Evolutionary conservation across 2,797 vertebrate genomes (phyloP).

Genomic region (Distichodus sexfasciatus): DNA sequence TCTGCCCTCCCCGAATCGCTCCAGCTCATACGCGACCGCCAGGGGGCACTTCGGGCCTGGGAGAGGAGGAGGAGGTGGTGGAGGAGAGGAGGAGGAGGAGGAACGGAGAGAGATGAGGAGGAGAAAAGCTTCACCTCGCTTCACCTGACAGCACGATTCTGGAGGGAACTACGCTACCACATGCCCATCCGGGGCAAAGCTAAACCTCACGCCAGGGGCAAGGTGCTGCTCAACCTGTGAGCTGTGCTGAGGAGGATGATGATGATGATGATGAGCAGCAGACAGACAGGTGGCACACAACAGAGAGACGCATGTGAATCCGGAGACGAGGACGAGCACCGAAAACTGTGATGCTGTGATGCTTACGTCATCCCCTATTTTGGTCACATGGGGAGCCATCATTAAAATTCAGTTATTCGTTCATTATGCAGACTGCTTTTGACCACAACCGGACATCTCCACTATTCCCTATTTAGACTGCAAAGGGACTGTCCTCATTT

Average conservation of each 20-base stretch:
- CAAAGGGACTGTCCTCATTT: too few species aligned
- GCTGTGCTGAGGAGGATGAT: neutral
- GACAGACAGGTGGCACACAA: neutral
- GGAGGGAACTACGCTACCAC: slow-evolving; percentile 87
- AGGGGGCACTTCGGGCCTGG: slow-evolving; percentile 79
- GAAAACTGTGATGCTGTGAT: too few species aligned
- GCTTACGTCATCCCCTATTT: too few species aligned
- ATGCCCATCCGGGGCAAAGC: slow-evolving; percentile 82
- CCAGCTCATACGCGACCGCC: slow-evolving; percentile 80
- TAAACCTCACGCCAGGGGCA: slow-evolving; percentile 41
- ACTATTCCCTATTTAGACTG: too few species aligned
- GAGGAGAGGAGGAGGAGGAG: slow-evolving; percentile 21
- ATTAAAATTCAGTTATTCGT: too few species aligned
- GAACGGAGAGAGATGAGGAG: too few species aligned
- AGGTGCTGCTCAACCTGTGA: slow-evolving; percentile 23
- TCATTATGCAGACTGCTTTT: too few species aligned
- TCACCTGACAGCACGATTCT: slow-evolving; percentile 81
- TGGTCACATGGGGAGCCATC: too few species aligned
- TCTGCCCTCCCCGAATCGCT: slow-evolving; percentile 83
- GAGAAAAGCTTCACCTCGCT: too few species aligned
- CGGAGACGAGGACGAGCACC: too few species aligned
- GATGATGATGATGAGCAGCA: neutral
- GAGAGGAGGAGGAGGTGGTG: slow-evolving; percentile 43
- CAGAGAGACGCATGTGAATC: too few species aligned
- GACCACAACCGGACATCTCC: too few species aligned